Percentiles rank a stretch among this genome's conserved stretches.
phyloP scores from a whole-genome alignment of 2,113 vertebrate genomes.

The Nothocercus nigrocapillus region DNA sequence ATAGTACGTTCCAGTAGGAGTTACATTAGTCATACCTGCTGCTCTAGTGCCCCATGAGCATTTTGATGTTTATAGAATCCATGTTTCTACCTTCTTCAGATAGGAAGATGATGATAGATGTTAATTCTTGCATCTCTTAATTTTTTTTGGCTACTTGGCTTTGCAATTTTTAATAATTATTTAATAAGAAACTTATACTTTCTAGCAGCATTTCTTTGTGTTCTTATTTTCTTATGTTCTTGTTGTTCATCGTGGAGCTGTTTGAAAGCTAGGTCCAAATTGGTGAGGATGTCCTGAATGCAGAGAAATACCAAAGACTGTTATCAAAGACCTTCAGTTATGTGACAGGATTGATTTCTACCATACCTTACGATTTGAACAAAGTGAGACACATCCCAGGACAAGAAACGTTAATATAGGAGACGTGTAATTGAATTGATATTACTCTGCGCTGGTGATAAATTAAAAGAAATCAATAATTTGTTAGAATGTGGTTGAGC shows the following conservation, averaged over 20 bases:
- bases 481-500: neutral
- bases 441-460: neutral
- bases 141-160: neutral
- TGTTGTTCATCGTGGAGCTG: no score
- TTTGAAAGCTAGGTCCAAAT: neutral
- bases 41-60: neutral
- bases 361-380: neutral
- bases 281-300: neutral
- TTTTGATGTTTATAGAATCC: neutral
- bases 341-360: neutral
- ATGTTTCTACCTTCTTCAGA: neutral
- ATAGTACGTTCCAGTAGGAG: neutral
- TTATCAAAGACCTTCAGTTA: neutral
- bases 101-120: neutral
- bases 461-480: neutral
- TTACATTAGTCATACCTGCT: neutral
- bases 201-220: neutral
- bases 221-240: neutral
- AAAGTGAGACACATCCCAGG: neutral
- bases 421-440: neutral
- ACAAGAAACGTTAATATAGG: fast-evolving
- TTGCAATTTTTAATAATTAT: neutral
- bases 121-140: neutral
- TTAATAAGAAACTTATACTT: neutral
- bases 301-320: neutral